These are phyloP conservation scores for Falcaria lacertinaria DNA, from an alignment of 2,888 invertebrate species.

Conservation along the genomic window DNA sequence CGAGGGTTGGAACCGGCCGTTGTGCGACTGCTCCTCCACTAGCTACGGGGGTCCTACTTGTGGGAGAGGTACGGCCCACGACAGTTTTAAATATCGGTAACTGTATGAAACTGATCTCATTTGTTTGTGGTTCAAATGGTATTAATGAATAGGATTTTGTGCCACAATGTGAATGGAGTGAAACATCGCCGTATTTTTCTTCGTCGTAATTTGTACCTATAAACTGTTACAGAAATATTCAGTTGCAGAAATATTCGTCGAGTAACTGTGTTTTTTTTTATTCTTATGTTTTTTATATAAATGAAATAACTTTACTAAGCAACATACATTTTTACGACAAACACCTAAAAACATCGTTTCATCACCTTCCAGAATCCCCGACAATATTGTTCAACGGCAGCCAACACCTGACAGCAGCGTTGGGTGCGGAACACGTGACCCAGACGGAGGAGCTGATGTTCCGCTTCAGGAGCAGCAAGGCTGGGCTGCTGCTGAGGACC, in stretches of 20 bases:
- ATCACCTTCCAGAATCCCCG: conserved; percentile 88
- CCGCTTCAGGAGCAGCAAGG: conserved; percentile 90
- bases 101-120: not conserved
- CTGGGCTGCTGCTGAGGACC: conserved; percentile 88
- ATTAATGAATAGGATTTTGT: too few species aligned
- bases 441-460: conserved; percentile 94
- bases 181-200: too few species aligned
- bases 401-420: conserved; percentile 89
- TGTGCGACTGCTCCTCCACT: conserved; percentile 95
- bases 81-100: not conserved
- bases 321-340: too few species aligned
- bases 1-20: conserved; percentile 97
- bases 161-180: too few species aligned
- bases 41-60: conserved; percentile 94
- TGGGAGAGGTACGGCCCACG: conserved; percentile 82
- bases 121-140: not conserved
- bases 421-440: conserved; percentile 87
- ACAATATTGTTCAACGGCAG: conserved; percentile 93
- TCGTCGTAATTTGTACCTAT: too few species aligned
- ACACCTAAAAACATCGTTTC: too few species aligned
- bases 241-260: too few species aligned
- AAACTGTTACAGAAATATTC: too few species aligned
- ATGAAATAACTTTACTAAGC: too few species aligned
- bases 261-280: too few species aligned
- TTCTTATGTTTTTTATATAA: too few species aligned